These are phyloP conservation scores for Druceiella hillmani DNA, from an alignment of 2,888 invertebrate species.

Conservation along the genomic window DNA sequence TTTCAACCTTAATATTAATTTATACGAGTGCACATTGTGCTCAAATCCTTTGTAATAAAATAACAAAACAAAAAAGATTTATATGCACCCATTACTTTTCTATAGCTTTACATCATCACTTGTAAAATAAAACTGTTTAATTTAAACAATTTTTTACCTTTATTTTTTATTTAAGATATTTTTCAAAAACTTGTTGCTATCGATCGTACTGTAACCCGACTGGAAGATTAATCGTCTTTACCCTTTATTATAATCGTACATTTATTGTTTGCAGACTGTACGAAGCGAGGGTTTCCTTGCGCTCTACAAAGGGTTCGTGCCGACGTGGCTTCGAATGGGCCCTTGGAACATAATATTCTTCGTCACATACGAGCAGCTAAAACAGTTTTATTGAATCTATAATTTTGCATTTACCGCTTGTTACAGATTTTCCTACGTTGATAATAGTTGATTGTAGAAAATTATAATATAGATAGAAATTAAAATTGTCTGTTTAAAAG, in stretches of 20 bases:
- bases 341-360: conserved; percentile 98
- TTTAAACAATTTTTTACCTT: background rate
- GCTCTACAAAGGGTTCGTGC: conserved; percentile 91
- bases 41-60: no score
- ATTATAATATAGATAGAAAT: no score
- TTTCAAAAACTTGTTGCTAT: background rate
- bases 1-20: no score
- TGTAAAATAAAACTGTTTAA: no score
- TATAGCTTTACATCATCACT: no score
- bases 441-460: no score
- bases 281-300: conserved; percentile 82
- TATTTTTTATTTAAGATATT: conserved; percentile 3
- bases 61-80: no score
- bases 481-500: no score
- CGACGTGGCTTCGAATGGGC: conserved; percentile 93
- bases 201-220: background rate
- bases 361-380: conserved; percentile 88
- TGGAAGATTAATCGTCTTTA: background rate
- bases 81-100: no score
- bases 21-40: no score
- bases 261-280: conserved; percentile 59
- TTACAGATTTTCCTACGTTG: no score
- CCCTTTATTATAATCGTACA: background rate
- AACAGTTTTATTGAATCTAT: conserved; percentile 59
- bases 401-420: no score